Percentiles rank a stretch among this genome's conserved stretches.
phyloP scores from a whole-genome alignment of 2,888 invertebrate species.

The Pediacus dermestoides region DNA sequence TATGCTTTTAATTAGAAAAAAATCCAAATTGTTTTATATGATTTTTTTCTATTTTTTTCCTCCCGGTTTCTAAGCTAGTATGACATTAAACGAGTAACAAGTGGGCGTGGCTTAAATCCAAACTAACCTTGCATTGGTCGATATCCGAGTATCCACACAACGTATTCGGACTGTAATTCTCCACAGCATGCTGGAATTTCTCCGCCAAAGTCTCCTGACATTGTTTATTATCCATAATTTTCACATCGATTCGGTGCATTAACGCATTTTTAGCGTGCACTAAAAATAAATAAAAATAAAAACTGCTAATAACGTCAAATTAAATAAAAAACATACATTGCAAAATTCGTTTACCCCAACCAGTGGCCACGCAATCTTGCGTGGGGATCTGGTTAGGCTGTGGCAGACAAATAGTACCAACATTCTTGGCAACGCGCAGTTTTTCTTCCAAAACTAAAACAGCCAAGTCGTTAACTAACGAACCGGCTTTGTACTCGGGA shows the following conservation, averaged over 20 bases:
- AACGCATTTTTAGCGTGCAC: conserved; percentile 71
- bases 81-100: too few species aligned
- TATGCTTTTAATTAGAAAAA: too few species aligned
- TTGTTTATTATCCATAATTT: conserved; percentile 59
- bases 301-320: conserved; percentile 3
- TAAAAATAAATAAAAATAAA: conserved; percentile 44
- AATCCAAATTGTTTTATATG: too few species aligned
- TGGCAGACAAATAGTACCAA: conserved; percentile 71
- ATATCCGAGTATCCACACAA: conserved; percentile 68
- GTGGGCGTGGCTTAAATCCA: too few species aligned
- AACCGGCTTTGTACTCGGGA: conserved; percentile 63
- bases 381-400: conserved; percentile 57
- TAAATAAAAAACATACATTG: conserved; percentile 59
- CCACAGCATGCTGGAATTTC: conserved; percentile 57
- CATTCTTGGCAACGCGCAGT: conserved; percentile 63
- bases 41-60: too few species aligned
- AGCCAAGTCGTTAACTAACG: conserved; percentile 66
- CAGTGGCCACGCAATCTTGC: conserved; percentile 69
- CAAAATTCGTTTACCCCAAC: conserved; percentile 78
- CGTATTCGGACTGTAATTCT: conserved; percentile 59
- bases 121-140: conserved; percentile 79
- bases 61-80: too few species aligned
- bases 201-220: conserved; percentile 59
- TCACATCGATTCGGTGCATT: conserved; percentile 70
- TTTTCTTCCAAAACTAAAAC: conserved; percentile 65